Conservation (phyloP, 2,797 vertebrate genomes). For the Nannoperca australis region DNA sequence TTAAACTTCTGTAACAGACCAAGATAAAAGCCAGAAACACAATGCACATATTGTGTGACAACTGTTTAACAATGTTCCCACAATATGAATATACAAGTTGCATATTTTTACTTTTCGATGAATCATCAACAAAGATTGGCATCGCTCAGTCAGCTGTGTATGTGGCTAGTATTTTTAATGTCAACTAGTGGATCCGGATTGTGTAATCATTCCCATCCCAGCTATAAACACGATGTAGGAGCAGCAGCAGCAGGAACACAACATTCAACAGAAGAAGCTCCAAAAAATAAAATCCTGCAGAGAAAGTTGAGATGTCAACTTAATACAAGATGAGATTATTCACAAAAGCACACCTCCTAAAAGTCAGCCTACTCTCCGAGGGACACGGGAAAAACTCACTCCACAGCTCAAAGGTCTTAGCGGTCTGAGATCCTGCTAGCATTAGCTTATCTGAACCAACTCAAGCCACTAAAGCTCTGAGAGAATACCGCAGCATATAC, state of each 20-base stretch:
- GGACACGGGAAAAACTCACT: not conserved
- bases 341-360: conserved; percentile 23
- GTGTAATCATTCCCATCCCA: conserved; percentile 38
- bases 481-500: conserved; percentile 12
- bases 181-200: conserved; percentile 16
- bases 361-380: conserved; percentile 12
- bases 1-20: conserved; percentile 46
- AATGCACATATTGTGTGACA: conserved; percentile 37
- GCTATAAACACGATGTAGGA: conserved; percentile 36
- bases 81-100: conserved; percentile 49
- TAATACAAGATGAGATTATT: conserved; percentile 30
- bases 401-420: conserved; percentile 14
- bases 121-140: conserved; percentile 7
- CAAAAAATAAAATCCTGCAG: conserved; percentile 39
- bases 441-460: conserved; percentile 21
- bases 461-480: conserved; percentile 33
- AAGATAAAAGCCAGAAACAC: conserved; percentile 35
- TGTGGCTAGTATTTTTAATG: not conserved
- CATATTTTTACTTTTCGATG: conserved; percentile 47
- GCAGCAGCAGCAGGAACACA: conserved; percentile 52
- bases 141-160: conserved; percentile 8
- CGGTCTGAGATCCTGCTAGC: conserved; percentile 8
- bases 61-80: conserved; percentile 37
- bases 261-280: conserved; percentile 64
- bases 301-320: conserved; percentile 29